A percentile compares a stretch with the other conserved stretches of the same genome.
Evolutionary conservation across 2,797 vertebrate species (phyloP).

Genomic region (Percopsis omiscomaycus): DNA sequence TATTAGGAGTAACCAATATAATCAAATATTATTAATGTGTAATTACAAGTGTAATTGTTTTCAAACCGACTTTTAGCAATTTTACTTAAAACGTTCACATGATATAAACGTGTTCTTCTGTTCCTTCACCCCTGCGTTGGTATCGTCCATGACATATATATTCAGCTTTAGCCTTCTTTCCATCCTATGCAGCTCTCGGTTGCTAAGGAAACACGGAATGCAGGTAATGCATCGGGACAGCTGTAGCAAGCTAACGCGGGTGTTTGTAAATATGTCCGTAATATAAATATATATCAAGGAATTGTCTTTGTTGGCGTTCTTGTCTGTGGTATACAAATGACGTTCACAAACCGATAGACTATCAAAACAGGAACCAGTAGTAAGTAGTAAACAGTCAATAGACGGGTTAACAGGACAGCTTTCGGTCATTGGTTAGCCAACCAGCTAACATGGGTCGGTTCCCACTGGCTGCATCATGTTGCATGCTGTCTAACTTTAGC

Average conservation of each 20-base stretch:
- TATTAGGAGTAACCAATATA: too few relatives aligned
- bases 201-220: slow-evolving; percentile 75
- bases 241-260: slow-evolving; percentile 63
- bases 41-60: neutral
- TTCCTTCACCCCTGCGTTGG: slow-evolving; percentile 44
- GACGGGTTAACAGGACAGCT: slow-evolving; percentile 9
- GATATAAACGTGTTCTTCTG: fast-evolving
- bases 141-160: slow-evolving; percentile 71
- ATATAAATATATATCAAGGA: neutral
- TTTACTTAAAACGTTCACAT: neutral
- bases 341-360: neutral
- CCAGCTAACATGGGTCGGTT: slow-evolving; percentile 44
- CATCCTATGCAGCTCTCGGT: slow-evolving; percentile 63
- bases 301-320: neutral
- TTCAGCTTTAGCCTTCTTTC: slow-evolving; percentile 17
- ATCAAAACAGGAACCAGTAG: slow-evolving; percentile 7
- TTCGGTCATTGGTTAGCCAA: slow-evolving; percentile 36
- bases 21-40: too few relatives aligned
- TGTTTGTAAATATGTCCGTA: neutral
- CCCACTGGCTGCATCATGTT: slow-evolving; percentile 57
- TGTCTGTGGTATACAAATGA: too few relatives aligned
- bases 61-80: neutral
- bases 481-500: slow-evolving; percentile 36
- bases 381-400: neutral
- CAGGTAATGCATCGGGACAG: slow-evolving; percentile 75